Evolutionary conservation across 2,888 invertebrate species (phyloP).

Genomic region (Zygaena filipendulae): DNA sequence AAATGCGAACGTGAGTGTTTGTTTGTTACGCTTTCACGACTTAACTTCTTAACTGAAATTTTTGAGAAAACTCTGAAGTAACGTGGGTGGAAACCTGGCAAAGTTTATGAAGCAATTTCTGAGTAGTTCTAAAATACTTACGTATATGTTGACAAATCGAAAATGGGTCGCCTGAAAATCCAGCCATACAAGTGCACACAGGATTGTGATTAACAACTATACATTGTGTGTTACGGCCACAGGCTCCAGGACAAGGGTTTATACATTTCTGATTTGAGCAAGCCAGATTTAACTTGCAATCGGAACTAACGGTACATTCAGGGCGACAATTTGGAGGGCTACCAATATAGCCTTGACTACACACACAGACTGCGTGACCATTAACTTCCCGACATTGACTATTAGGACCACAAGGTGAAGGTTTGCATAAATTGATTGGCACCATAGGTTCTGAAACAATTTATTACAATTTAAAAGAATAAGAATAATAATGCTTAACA

Average conservation of each 20-base stretch:
- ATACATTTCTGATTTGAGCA: conserved; percentile 81
- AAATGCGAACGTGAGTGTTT: too few relatives aligned
- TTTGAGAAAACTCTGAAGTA: too few relatives aligned
- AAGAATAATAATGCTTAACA: too few relatives aligned
- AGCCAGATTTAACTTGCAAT: conserved; percentile 74
- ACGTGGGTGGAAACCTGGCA: too few relatives aligned
- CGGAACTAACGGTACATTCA: conserved; percentile 81
- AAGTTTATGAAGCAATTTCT: too few relatives aligned
- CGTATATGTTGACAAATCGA: conserved; percentile 67
- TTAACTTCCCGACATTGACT: conserved; percentile 77
- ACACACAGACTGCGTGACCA: conserved; percentile 78
- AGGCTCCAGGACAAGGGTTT: conserved; percentile 80
- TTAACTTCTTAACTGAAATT: too few relatives aligned
- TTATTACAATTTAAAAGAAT: too few relatives aligned
- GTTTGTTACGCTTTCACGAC: too few relatives aligned
- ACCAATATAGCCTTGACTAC: conserved; percentile 74
- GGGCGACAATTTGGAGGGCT: conserved; percentile 81
- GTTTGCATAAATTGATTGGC: conserved; percentile 38
- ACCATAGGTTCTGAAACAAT: conserved; percentile 31
- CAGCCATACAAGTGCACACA: conserved; percentile 71
- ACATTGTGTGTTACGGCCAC: conserved; percentile 72
- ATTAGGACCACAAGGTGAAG: conserved; percentile 75
- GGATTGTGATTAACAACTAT: conserved; percentile 75
- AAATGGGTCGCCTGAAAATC: conserved; percentile 81
- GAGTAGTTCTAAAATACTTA: conserved; percentile 26